A percentile compares a stretch with the other conserved stretches of the same genome.
Evolutionary conservation across 2,888 invertebrate genomes (phyloP).

Genomic region (Dicranocentrus wangi): DNA sequence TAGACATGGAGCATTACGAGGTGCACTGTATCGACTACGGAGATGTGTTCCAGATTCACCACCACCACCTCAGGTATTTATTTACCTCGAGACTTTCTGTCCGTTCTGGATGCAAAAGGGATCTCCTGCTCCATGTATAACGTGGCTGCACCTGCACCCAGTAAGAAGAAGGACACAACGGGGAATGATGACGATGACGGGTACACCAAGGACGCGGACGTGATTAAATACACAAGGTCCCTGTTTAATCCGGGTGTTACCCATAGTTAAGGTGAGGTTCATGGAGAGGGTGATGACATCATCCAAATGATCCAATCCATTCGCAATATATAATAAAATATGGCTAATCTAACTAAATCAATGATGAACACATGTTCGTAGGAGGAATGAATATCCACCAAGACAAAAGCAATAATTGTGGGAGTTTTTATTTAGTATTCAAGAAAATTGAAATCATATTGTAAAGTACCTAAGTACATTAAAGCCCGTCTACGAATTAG

Average conservation of each 20-base stretch:
- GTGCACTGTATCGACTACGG: constrained; percentile 39
- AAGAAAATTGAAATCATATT: no score
- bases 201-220: neutral
- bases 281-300: constrained; percentile 16
- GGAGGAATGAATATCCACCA: no score
- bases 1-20: constrained; percentile 17
- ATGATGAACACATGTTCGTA: no score
- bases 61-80: constrained; percentile 22
- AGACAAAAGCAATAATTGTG: no score
- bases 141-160: constrained; percentile 20
- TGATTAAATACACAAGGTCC: neutral
- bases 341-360: no score
- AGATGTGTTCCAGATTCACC: constrained; percentile 3
- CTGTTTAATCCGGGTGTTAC: constrained; percentile 8
- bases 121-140: constrained; percentile 34
- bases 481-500: no score
- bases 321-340: no score
- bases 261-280: constrained; percentile 22
- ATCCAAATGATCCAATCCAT: constrained; percentile 22
- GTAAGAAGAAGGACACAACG: neutral
- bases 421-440: no score
- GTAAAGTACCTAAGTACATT: no score
- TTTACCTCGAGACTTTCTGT: constrained; percentile 15
- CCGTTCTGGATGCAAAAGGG: constrained; percentile 23
- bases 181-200: constrained; percentile 23